Conservation (phyloP, 2,797 vertebrate genomes). For the Echiichthys vipera region DNA sequence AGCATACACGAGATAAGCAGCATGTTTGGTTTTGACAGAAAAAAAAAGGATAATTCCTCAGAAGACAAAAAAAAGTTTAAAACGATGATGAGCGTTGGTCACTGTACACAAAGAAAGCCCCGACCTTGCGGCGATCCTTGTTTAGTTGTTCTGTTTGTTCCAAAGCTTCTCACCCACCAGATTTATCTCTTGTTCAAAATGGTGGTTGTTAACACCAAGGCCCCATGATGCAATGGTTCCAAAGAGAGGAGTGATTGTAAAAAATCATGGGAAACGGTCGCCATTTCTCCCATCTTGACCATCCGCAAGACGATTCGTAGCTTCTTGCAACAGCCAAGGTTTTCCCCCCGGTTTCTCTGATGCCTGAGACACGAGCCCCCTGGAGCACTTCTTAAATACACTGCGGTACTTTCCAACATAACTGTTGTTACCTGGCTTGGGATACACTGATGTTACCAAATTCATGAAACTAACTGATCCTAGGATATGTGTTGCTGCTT, state of each 20-base stretch:
- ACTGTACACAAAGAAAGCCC: slow-evolving; percentile 76
- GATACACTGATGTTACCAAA: slow-evolving; percentile 41
- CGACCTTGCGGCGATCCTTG: slow-evolving; percentile 55
- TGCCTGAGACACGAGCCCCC: slow-evolving; percentile 27
- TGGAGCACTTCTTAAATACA: slow-evolving; percentile 32
- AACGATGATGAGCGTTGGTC: slow-evolving; percentile 78
- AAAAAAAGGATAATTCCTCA: slow-evolving; percentile 58
- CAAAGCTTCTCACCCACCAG: slow-evolving; percentile 49
- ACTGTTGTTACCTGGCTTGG: slow-evolving; percentile 27
- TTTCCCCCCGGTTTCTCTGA: slow-evolving; percentile 19
- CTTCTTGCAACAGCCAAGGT: slow-evolving; percentile 26
- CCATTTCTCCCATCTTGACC: slow-evolving; percentile 24
- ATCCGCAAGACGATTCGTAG: slow-evolving; percentile 14
- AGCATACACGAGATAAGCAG: slow-evolving; percentile 85
- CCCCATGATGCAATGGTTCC: slow-evolving; percentile 59
- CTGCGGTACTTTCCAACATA: slow-evolving; percentile 28
- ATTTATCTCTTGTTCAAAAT: slow-evolving; percentile 35
- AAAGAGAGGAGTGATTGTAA: slow-evolving; percentile 61
- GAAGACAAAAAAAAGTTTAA: slow-evolving; percentile 70
- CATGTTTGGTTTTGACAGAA: slow-evolving; percentile 85
- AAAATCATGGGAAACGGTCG: slow-evolving; percentile 47
- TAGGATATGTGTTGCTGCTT: slow-evolving; percentile 40
- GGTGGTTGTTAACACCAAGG: slow-evolving; percentile 44
- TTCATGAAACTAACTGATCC: slow-evolving; percentile 39
- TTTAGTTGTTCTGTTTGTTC: slow-evolving; percentile 63